Evolutionary conservation across 2,113 vertebrate species (phyloP).

Genomic region (Rhinogobius similis): DNA sequence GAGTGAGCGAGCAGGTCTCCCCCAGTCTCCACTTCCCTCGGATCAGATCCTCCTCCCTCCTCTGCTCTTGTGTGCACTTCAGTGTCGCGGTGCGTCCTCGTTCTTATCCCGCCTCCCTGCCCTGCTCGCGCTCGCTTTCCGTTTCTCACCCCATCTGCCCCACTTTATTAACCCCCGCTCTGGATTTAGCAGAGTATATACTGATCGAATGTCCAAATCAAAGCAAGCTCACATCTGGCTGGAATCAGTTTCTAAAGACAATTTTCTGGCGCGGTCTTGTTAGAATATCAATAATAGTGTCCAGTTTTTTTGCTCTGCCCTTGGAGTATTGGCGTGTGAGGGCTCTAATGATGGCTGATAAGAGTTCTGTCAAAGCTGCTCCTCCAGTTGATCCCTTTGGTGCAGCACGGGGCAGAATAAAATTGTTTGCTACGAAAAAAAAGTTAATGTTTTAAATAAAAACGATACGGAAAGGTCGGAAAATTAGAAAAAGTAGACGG

Average conservation of each 20-base stretch:
- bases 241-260: neutral
- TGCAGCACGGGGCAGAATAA: neutral
- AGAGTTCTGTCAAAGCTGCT: neutral
- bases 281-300: neutral
- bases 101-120: neutral
- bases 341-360: slow-evolving; percentile 1
- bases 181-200: neutral
- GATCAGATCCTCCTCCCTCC: neutral
- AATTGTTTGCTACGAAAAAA: too few relatives aligned
- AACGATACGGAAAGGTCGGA: too few relatives aligned
- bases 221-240: too few relatives aligned
- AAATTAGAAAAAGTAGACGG: too few relatives aligned
- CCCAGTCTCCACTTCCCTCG: slow-evolving; percentile 21
- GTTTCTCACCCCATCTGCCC: neutral
- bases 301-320: neutral
- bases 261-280: neutral
- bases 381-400: neutral
- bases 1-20: slow-evolving; percentile 37
- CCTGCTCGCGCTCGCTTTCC: neutral
- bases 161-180: neutral
- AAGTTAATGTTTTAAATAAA: too few relatives aligned
- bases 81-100: slow-evolving; percentile 12
- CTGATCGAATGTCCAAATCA: neutral
- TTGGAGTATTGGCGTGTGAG: neutral
- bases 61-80: slow-evolving; percentile 6